Conservation (phyloP, 2,888 invertebrate genomes). For the Timema cristinae region DNA sequence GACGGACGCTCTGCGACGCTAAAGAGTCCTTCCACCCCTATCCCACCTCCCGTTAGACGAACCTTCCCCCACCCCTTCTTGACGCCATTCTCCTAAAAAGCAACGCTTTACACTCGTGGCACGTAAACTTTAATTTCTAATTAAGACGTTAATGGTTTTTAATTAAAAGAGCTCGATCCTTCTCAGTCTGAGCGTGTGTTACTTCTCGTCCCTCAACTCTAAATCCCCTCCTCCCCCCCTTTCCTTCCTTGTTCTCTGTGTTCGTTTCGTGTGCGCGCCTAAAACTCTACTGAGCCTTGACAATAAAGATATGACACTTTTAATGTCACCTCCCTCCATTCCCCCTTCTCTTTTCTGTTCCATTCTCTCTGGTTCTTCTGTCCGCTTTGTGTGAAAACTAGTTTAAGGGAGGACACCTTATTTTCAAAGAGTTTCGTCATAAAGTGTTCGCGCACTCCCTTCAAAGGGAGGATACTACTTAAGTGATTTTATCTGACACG, state of each 20-base stretch:
- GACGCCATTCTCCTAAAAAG: background rate
- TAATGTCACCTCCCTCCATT: background rate
- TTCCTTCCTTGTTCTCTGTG: no score
- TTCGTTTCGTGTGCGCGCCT: background rate
- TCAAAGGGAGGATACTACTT: no score
- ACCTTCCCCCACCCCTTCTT: background rate
- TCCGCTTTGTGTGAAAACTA: no score
- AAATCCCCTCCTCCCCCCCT: no score
- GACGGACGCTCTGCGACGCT: conserved; percentile 13
- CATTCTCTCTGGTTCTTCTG: background rate
- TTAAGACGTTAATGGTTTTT: conserved; percentile 34
- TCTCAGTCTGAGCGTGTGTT: no score
- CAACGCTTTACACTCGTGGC: conserved; percentile 25
- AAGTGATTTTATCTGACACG: no score
- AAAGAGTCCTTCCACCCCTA: no score
- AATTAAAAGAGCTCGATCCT: conserved; percentile 30
- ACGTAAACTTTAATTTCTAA: conserved; percentile 32
- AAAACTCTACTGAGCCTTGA: conserved; percentile 22
- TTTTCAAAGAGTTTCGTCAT: no score
- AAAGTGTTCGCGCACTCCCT: no score
- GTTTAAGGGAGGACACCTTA: no score
- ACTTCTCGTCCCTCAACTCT: conserved; percentile 16
- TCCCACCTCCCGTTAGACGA: background rate
- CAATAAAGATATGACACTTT: conserved; percentile 30
- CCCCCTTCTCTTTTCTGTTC: conserved; percentile 16